Percentiles rank a stretch among this genome's conserved stretches.
Evolutionary conservation across 1,140 invertebrate genomes (phyloP).

Genomic region (Polyergus mexicanus): DNA sequence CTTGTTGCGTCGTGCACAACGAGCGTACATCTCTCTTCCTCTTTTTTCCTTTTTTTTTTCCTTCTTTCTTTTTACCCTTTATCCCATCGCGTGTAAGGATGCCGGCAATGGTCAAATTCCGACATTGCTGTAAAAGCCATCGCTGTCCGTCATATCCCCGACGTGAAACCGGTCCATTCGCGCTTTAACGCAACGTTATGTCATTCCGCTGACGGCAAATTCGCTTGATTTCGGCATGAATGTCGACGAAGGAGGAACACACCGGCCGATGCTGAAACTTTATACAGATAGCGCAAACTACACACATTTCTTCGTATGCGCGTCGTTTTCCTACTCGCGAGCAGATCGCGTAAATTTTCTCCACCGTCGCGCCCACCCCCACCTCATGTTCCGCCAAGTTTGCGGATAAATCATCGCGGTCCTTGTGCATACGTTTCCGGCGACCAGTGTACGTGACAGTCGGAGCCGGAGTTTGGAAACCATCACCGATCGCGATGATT

Average conservation of each 20-base stretch:
- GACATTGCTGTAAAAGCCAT: neutral
- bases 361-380: constrained; percentile 28
- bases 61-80: constrained; percentile 21
- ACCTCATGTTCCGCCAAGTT: constrained; percentile 61
- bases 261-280: constrained; percentile 64
- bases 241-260: constrained; percentile 49
- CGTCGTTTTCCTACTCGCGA: constrained; percentile 67
- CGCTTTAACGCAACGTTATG: constrained; percentile 51
- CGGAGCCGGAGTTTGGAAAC: constrained; percentile 34
- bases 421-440: constrained; percentile 42
- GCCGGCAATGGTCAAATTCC: constrained; percentile 20
- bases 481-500: constrained; percentile 56
- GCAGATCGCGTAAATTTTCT: constrained; percentile 71
- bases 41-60: neutral
- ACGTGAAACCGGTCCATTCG: constrained; percentile 34
- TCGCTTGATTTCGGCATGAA: constrained; percentile 57
- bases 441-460: constrained; percentile 55
- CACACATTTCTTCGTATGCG: neutral
- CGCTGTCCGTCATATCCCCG: constrained; percentile 10
- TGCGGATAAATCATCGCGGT: constrained; percentile 64
- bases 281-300: constrained; percentile 41
- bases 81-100: neutral
- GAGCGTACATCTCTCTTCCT: constrained; percentile 4
- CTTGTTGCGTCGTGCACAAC: constrained; percentile 60
- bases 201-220: constrained; percentile 50